A percentile compares a stretch with the other conserved stretches of the same genome.
Evolutionary conservation across 1,140 invertebrate species (phyloP).

Genomic region (Drosophila nigrodunni): DNA sequence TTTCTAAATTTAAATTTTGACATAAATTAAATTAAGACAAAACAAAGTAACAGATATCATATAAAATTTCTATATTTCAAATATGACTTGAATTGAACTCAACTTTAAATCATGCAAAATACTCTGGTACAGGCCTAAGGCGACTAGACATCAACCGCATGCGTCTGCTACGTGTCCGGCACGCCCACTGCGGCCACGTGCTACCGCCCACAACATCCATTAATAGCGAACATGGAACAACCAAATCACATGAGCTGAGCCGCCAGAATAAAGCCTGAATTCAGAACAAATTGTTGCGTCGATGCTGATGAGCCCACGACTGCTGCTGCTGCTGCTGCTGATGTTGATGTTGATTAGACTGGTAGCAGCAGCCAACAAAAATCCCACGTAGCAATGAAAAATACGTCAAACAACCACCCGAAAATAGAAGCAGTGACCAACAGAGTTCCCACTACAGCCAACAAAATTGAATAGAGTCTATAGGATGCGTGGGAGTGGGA

Average conservation of each 20-base stretch:
- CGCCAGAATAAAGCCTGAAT: constrained; percentile 44
- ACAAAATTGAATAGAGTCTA: constrained; percentile 49
- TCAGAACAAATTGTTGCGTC: constrained; percentile 73
- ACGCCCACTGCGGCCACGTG: constrained; percentile 25
- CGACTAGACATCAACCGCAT: constrained; percentile 32
- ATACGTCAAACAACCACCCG: constrained; percentile 51
- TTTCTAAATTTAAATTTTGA: no score
- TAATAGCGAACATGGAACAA: constrained; percentile 55
- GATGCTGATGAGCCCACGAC: no score
- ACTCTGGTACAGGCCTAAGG: constrained; percentile 5
- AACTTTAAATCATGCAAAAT: background rate
- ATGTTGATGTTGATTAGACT: constrained; percentile 72
- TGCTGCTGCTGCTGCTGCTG: constrained; percentile 8
- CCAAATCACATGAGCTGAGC: constrained; percentile 48
- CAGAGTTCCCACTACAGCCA: constrained; percentile 1
- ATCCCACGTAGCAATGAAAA: constrained; percentile 7
- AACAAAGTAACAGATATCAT: background rate
- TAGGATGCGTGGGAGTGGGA: background rate
- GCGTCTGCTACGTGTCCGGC: constrained; percentile 41
- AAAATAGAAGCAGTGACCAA: constrained; percentile 50
- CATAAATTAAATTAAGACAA: background rate
- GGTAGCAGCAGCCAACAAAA: constrained; percentile 8
- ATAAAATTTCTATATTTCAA: no score
- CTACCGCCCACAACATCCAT: constrained; percentile 69
- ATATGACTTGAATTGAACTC: background rate